A percentile compares a stretch with the other conserved stretches of the same genome.
Evolutionary conservation across 2,113 vertebrate genomes (phyloP).

Genomic region (Pelecanus crispus): DNA sequence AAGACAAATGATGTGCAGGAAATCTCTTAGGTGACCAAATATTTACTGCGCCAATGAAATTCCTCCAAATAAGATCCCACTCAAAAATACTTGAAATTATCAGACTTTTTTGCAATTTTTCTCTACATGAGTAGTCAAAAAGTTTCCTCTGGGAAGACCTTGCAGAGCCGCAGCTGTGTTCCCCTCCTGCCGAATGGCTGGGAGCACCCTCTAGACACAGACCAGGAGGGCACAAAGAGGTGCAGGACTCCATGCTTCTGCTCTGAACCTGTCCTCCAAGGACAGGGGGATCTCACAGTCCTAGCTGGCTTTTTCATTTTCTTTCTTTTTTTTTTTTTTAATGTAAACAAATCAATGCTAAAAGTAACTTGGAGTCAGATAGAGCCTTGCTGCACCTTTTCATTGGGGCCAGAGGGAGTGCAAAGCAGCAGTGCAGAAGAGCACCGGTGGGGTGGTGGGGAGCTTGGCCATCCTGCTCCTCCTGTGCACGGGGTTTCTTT

Average conservation of each 20-base stretch:
- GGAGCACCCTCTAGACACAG: neutral
- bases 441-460: too few species aligned
- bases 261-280: neutral
- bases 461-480: neutral
- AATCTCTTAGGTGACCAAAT: constrained; percentile 9
- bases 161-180: neutral
- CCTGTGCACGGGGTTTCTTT: rapidly evolving
- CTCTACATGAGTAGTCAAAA: neutral
- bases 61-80: neutral
- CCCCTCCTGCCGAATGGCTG: neutral
- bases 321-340: neutral
- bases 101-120: neutral
- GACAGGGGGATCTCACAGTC: neutral
- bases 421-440: neutral
- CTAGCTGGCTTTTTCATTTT: neutral
- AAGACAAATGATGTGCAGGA: neutral
- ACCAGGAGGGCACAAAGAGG: neutral
- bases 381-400: neutral
- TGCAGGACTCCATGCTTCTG: neutral
- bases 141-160: neutral
- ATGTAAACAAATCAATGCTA: neutral
- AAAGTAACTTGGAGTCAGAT: rapidly evolving
- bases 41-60: neutral
- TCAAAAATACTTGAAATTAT: neutral
- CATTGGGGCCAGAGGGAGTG: neutral